Conservation (phyloP, 2,113 vertebrate species). For the Varanus komodoensis region DNA sequence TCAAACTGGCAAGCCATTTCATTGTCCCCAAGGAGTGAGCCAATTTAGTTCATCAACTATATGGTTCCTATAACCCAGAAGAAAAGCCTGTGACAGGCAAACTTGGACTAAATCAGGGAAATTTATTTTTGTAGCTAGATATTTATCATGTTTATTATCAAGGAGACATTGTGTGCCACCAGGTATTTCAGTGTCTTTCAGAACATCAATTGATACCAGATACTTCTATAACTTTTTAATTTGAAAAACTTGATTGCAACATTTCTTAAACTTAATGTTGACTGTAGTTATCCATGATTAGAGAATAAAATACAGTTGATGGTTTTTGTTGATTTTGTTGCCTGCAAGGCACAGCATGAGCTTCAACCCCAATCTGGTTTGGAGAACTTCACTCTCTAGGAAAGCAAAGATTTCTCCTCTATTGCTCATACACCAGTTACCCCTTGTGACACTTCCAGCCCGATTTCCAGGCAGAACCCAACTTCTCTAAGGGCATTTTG, state of each 20-base stretch:
- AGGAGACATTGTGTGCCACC: neutral
- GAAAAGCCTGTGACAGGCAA: constrained; percentile 7
- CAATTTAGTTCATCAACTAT: constrained; percentile 67
- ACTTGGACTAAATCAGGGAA: constrained; percentile 4
- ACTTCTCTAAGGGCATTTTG: neutral
- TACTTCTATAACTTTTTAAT: constrained; percentile 15
- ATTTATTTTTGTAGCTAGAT: neutral
- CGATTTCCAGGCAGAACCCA: neutral
- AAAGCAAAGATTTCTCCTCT: neutral
- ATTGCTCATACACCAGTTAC: constrained; percentile 2
- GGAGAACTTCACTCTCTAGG: neutral
- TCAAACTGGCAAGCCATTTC: constrained; percentile 43
- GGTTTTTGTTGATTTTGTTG: constrained; percentile 8
- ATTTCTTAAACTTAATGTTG: constrained; percentile 13
- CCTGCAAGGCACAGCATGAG: neutral
- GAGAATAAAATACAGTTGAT: rapidly evolving
- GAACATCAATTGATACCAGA: neutral
- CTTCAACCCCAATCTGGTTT: constrained; percentile 2
- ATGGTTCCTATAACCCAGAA: constrained; percentile 24
- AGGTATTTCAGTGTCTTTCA: neutral
- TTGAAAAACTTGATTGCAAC: constrained; percentile 23
- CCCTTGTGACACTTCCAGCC: neutral
- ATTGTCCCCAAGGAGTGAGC: constrained; percentile 59
- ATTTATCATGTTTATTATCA: neutral
- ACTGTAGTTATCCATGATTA: constrained; percentile 9